These are phyloP conservation scores for Drosophila ochracea DNA, from an alignment of 2,888 invertebrate species.

Conservation along the genomic window DNA sequence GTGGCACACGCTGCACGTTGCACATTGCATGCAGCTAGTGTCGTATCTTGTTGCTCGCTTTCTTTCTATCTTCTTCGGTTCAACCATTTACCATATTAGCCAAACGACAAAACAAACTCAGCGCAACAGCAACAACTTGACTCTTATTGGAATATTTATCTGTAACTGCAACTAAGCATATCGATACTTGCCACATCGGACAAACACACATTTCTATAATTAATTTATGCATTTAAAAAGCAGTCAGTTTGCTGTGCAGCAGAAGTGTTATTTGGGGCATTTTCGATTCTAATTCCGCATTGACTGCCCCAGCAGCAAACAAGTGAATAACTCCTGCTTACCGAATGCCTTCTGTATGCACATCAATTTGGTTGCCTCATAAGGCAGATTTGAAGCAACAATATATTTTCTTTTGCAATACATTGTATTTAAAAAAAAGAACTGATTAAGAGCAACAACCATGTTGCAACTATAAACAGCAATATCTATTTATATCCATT, in stretches of 20 bases:
- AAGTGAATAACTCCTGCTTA: not conserved
- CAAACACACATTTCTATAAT: not conserved
- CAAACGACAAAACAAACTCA: constrained; percentile 37
- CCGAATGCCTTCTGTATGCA: not conserved
- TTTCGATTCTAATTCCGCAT: not conserved
- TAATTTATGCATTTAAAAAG: not conserved
- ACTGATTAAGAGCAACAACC: not conserved
- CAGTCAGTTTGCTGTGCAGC: not conserved
- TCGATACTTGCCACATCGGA: not conserved
- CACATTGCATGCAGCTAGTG: constrained; percentile 11
- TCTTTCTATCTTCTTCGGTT: constrained; percentile 47
- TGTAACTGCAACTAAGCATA: not conserved
- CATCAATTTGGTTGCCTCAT: not conserved
- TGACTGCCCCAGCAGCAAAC: too few species aligned
- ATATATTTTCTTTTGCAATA: not conserved
- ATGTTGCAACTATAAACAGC: not conserved
- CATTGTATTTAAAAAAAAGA: not conserved
- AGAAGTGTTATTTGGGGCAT: not conserved
- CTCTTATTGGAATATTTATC: constrained; percentile 71
- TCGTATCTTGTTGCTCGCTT: constrained; percentile 29
- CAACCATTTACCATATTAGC: constrained; percentile 73
- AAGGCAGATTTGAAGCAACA: not conserved
- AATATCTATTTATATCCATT: not conserved
- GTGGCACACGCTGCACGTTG: constrained; percentile 36
- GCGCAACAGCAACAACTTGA: constrained; percentile 57